These are phyloP conservation scores for Drosophila funebris DNA, from an alignment of 1,140 invertebrate genomes.

Conservation along the genomic window DNA sequence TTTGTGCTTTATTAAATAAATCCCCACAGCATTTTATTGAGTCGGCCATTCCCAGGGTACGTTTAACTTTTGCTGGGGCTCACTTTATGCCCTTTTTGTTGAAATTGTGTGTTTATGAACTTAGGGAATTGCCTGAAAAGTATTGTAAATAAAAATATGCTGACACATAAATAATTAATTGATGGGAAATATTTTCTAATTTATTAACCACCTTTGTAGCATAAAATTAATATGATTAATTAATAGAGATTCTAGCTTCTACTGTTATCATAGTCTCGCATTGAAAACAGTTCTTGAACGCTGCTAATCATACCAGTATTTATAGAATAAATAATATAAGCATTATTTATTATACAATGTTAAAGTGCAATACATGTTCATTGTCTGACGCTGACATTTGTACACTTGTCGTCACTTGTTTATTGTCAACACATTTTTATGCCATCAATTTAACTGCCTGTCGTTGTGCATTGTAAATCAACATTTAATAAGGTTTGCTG, in stretches of 20 bases:
- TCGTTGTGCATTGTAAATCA: conserved; percentile 64
- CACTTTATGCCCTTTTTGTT: conserved; percentile 1
- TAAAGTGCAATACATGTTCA: conserved; percentile 1
- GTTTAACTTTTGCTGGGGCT: conserved; percentile 3
- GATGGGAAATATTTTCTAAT: background rate
- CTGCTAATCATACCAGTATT: background rate
- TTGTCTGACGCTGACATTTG: conserved; percentile 50
- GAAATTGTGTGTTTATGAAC: background rate
- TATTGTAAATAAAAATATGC: background rate
- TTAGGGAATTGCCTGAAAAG: background rate
- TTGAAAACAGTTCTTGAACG: background rate
- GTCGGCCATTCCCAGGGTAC: conserved; percentile 49
- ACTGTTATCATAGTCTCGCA: too few species aligned
- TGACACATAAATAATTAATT: conserved; percentile 40
- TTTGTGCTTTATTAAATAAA: conserved; percentile 71
- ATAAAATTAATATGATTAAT: background rate
- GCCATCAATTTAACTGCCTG: conserved; percentile 38
- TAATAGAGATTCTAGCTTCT: too few species aligned
- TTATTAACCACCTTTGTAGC: background rate
- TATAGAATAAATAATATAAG: background rate
- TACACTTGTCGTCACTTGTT: conserved; percentile 51
- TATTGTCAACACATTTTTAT: conserved; percentile 51
- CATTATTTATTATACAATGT: background rate
- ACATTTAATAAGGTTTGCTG: conserved; percentile 31
- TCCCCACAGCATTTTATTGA: conserved; percentile 65